Percentiles rank a stretch among this genome's conserved stretches.
phyloP scores from a whole-genome alignment of 2,113 vertebrate genomes.

The Silurus meridionalis region DNA sequence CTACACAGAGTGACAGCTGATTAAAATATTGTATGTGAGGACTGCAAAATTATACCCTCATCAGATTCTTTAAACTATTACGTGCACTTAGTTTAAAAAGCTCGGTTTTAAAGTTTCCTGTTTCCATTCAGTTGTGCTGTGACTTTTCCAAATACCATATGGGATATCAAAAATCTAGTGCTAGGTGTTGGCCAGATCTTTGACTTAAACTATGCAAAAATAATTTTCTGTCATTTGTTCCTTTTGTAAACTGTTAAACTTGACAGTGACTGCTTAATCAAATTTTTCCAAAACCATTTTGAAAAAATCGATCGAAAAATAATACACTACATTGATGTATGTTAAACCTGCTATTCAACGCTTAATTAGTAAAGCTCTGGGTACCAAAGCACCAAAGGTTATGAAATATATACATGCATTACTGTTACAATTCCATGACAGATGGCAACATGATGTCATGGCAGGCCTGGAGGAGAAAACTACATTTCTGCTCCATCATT shows the following conservation, averaged over 20 bases:
- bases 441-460: background rate
- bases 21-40: background rate
- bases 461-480: background rate
- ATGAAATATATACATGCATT: background rate
- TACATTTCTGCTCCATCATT: too few relatives aligned
- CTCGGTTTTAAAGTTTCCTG: background rate
- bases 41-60: background rate
- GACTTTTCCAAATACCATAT: background rate
- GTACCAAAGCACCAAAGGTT: background rate
- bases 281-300: background rate
- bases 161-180: background rate
- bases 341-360: background rate
- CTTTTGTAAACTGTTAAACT: background rate
- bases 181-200: background rate
- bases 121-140: background rate
- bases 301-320: background rate
- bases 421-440: background rate
- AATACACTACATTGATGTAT: background rate
- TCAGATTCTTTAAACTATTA: background rate
- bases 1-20: background rate
- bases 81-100: too few relatives aligned
- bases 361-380: background rate
- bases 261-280: background rate
- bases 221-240: background rate
- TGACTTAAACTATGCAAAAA: background rate